A percentile compares a stretch with the other conserved stretches of the same genome.
phyloP scores from a whole-genome alignment of 2,113 vertebrate species.

The Pomatostomus ruficeps region DNA sequence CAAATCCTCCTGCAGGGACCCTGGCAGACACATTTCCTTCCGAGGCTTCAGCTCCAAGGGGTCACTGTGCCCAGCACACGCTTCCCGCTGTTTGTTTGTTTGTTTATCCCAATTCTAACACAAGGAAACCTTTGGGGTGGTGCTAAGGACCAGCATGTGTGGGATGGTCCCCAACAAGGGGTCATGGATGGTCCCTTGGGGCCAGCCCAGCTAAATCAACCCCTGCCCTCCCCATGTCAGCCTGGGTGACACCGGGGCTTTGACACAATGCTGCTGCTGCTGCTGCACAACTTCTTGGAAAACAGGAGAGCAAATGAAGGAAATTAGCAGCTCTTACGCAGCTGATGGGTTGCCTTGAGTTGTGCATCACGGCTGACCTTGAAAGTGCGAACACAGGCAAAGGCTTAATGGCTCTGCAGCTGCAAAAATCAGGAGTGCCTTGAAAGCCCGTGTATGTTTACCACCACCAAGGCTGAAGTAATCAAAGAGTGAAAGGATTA shows the following conservation, averaged over 20 bases:
- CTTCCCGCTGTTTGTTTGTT: background rate
- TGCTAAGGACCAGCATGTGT: accelerated
- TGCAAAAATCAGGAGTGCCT: constrained; percentile 16
- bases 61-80: background rate
- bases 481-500: constrained; percentile 40
- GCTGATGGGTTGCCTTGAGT: constrained; percentile 6
- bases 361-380: constrained; percentile 23
- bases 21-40: background rate
- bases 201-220: background rate
- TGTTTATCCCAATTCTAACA: background rate
- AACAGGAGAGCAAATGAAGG: background rate
- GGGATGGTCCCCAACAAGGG: background rate
- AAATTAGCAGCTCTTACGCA: background rate
- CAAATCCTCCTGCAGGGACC: too few species aligned
- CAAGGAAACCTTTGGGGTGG: background rate
- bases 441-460: background rate
- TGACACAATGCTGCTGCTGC: background rate
- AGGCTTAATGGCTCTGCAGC: background rate
- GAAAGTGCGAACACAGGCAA: background rate
- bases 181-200: background rate
- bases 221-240: background rate
- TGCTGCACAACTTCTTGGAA: background rate
- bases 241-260: background rate
- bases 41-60: accelerated
- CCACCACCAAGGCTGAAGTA: background rate